phyloP scores from a whole-genome alignment of 1,140 invertebrate species.

The Holcopasites calliopsidis region DNA sequence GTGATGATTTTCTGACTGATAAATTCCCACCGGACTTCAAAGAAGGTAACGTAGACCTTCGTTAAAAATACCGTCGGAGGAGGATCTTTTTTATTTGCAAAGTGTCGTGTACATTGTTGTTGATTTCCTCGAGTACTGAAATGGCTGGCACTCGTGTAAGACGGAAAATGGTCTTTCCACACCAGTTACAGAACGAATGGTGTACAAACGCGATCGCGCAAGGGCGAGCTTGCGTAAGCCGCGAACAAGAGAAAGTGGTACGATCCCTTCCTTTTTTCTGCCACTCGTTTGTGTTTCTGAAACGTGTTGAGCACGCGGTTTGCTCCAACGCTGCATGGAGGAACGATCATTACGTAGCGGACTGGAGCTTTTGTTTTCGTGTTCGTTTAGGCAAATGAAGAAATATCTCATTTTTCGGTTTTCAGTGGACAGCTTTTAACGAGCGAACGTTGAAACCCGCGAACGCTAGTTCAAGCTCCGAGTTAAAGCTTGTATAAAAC shows the following conservation, averaged over 20 bases:
- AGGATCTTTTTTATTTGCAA: slow-evolving; percentile 18
- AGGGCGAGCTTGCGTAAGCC: background rate
- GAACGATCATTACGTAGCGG: background rate
- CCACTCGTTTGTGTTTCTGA: background rate
- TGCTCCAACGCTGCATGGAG: background rate
- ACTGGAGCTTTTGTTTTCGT: background rate
- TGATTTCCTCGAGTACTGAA: slow-evolving; percentile 22
- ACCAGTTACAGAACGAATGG: background rate
- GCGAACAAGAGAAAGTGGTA: slow-evolving; percentile 8
- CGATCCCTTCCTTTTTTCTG: background rate
- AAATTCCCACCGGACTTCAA: slow-evolving; percentile 32
- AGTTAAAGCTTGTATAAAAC: too few species aligned
- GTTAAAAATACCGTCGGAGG: background rate
- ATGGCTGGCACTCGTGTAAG: slow-evolving; percentile 27
- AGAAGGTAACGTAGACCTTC: slow-evolving; percentile 34
- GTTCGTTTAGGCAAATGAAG: too few species aligned
- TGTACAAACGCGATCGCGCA: background rate
- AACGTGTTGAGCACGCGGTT: background rate
- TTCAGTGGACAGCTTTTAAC: background rate
- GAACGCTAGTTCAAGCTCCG: too few species aligned
- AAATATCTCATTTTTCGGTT: background rate
- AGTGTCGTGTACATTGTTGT: background rate
- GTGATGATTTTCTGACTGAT: slow-evolving; percentile 34
- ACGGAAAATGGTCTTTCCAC: background rate
- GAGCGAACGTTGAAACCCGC: too few species aligned